Conservation (phyloP, 2,888 invertebrate genomes). For the Yponomeuta malinellus region DNA sequence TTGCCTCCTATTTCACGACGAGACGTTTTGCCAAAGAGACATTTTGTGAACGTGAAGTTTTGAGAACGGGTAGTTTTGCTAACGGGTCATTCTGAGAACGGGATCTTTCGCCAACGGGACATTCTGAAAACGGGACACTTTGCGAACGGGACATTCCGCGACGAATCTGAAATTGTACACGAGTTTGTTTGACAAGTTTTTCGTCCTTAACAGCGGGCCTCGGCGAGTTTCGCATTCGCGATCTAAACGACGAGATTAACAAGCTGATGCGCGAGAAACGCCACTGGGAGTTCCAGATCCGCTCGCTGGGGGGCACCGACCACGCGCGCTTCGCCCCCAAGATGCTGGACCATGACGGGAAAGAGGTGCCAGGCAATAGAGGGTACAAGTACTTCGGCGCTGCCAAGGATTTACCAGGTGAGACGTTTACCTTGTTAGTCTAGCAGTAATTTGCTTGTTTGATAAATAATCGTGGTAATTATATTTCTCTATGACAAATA, state of each 20-base stretch:
- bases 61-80: no score
- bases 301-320: constrained; percentile 96
- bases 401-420: constrained; percentile 96
- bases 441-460: no score
- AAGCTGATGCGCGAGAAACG: constrained; percentile 96
- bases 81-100: no score
- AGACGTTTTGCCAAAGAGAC: no score
- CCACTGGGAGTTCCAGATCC: constrained; percentile 98
- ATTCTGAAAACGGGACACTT: no score
- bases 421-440: background rate
- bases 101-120: no score
- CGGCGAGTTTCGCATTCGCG: constrained; percentile 98
- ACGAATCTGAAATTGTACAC: no score
- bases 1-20: no score
- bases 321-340: constrained; percentile 93
- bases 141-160: no score
- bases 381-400: constrained; percentile 99
- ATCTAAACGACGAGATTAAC: constrained; percentile 99
- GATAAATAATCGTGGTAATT: no score
- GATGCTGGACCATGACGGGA: constrained; percentile 94
- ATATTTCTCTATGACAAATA: no score
- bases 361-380: constrained; percentile 97
- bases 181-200: background rate
- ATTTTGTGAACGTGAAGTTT: no score
- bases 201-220: constrained; percentile 84